phyloP scores from a whole-genome alignment of 1,140 invertebrate genomes.

The Cepaea nemoralis region DNA sequence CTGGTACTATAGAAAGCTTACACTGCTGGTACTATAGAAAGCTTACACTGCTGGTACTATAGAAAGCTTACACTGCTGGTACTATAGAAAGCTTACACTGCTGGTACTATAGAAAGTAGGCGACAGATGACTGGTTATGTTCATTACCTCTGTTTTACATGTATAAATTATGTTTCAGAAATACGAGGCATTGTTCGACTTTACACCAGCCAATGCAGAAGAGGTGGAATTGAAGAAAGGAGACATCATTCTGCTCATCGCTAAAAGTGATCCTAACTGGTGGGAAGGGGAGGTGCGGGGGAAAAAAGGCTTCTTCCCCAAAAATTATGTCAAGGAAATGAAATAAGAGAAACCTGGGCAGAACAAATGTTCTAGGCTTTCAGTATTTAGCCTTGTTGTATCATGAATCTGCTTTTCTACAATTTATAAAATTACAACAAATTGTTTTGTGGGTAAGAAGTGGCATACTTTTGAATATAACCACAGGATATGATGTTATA shows the following conservation, averaged over 20 bases:
- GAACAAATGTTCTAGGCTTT: not conserved
- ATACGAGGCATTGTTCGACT: slow-evolving; percentile 97
- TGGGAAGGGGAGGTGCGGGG: slow-evolving; percentile 94
- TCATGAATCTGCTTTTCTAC: too few relatives aligned
- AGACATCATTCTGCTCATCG: slow-evolving; percentile 95
- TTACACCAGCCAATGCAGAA: slow-evolving; percentile 94
- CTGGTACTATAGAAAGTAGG: too few relatives aligned
- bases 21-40: too few relatives aligned
- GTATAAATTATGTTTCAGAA: slow-evolving; percentile 38
- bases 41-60: too few relatives aligned
- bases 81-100: too few relatives aligned
- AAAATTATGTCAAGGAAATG: slow-evolving; percentile 85
- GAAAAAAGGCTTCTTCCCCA: slow-evolving; percentile 89
- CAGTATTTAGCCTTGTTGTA: too few relatives aligned
- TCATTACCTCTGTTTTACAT: not conserved
- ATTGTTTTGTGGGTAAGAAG: too few relatives aligned
- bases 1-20: too few relatives aligned
- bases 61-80: too few relatives aligned
- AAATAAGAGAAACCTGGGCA: not conserved
- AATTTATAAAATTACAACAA: too few relatives aligned
- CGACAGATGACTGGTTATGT: not conserved
- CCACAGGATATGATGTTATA: too few relatives aligned
- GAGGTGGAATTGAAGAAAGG: slow-evolving; percentile 95
- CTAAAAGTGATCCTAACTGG: slow-evolving; percentile 95
- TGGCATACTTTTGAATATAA: too few relatives aligned